Percentiles rank a stretch among this genome's conserved stretches.
phyloP scores from a whole-genome alignment of 2,888 invertebrate genomes.

The Ferdinandea cuprea region DNA sequence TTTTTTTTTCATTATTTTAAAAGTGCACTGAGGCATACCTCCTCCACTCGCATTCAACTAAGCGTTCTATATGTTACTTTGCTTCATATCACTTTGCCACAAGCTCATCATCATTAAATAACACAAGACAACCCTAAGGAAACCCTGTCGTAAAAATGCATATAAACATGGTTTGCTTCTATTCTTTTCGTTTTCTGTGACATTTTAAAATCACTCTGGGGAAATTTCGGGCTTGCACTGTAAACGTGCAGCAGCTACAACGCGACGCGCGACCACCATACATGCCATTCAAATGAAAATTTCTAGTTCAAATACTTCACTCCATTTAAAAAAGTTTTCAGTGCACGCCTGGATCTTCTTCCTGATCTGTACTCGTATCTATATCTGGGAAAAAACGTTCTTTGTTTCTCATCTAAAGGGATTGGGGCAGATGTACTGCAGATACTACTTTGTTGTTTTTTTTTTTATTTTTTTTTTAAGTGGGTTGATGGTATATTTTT shows the following conservation, averaged over 20 bases:
- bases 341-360: slow-evolving; percentile 21
- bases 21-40: too few species aligned
- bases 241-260: slow-evolving; percentile 22
- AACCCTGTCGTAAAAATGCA: slow-evolving; percentile 4
- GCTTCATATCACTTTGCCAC: not conserved
- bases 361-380: slow-evolving; percentile 50
- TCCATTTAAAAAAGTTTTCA: slow-evolving; percentile 39
- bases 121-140: slow-evolving; percentile 8
- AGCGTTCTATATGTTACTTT: too few species aligned
- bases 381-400: slow-evolving; percentile 6
- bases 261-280: slow-evolving; percentile 6
- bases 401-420: slow-evolving; percentile 23
- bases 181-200: slow-evolving; percentile 10
- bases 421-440: slow-evolving; percentile 27
- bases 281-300: slow-evolving; percentile 53
- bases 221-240: slow-evolving; percentile 40
- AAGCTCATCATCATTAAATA: not conserved
- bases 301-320: slow-evolving; percentile 63
- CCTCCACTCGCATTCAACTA: too few species aligned
- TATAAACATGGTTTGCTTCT: not conserved
- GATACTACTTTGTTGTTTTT: slow-evolving; percentile 4
- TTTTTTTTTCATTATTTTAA: too few species aligned
- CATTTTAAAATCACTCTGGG: slow-evolving; percentile 56
- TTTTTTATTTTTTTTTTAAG: not conserved
- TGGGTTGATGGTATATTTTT: slow-evolving; percentile 1